These are phyloP conservation scores for Macaria liturata DNA, from an alignment of 2,888 invertebrate genomes.

Conservation along the genomic window DNA sequence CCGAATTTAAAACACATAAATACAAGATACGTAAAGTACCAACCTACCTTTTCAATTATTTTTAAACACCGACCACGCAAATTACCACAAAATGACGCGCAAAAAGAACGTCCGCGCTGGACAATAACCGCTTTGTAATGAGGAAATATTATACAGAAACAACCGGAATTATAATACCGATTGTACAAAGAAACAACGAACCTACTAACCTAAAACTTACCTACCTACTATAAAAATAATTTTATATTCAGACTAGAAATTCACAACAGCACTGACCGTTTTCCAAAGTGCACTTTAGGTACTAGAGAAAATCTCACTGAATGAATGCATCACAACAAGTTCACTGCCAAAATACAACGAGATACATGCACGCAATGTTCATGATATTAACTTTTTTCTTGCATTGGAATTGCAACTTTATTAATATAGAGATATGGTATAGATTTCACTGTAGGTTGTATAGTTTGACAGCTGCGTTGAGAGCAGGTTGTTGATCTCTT, in stretches of 20 bases:
- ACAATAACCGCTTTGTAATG: constrained; percentile 14
- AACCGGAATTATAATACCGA: not conserved
- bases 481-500: constrained; percentile 14
- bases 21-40: too few species aligned
- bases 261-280: not conserved
- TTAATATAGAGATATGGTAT: not conserved
- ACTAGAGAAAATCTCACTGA: constrained; percentile 1
- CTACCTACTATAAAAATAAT: too few species aligned
- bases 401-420: constrained; percentile 15
- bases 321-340: constrained; percentile 12
- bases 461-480: constrained; percentile 23
- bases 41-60: too few species aligned
- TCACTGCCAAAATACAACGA: constrained; percentile 17
- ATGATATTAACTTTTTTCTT: constrained; percentile 36
- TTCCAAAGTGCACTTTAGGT: not conserved
- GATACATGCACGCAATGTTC: constrained; percentile 2
- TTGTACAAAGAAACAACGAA: constrained; percentile 1
- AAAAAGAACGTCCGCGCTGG: constrained; percentile 11
- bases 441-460: constrained; percentile 6
- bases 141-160: constrained; percentile 8
- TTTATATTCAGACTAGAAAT: too few species aligned
- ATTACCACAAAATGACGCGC: constrained; percentile 19
- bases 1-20: too few species aligned
- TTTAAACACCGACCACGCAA: constrained; percentile 1
- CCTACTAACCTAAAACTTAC: not conserved